These are phyloP conservation scores for Streblospio benedicti DNA, from an alignment of 1,140 invertebrate species.

Conservation along the genomic window DNA sequence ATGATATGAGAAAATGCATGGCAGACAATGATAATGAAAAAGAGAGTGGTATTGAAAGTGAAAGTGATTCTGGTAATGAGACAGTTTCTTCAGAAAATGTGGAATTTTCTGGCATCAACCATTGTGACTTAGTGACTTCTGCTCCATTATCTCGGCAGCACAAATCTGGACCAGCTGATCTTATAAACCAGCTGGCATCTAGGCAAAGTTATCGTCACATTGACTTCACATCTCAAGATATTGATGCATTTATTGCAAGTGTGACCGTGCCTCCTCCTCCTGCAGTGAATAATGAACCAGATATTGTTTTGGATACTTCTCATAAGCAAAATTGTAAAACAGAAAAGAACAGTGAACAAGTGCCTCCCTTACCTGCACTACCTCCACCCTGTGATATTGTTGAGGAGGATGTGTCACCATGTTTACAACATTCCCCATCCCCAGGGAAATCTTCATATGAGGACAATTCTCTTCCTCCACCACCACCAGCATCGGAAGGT, in stretches of 20 bases:
- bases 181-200: not conserved
- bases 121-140: not conserved
- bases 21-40: constrained; percentile 6
- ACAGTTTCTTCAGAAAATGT: constrained; percentile 20
- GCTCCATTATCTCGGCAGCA: too few relatives aligned
- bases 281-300: not conserved
- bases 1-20: too few relatives aligned
- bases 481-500: too few relatives aligned
- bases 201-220: not conserved
- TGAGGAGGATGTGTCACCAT: too few relatives aligned
- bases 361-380: too few relatives aligned
- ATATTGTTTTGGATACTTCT: not conserved
- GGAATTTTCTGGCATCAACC: constrained; percentile 5
- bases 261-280: constrained; percentile 67
- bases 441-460: too few relatives aligned
- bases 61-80: constrained; percentile 21
- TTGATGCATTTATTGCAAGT: constrained; percentile 74
- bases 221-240: constrained; percentile 24
- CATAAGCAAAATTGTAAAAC: too few relatives aligned
- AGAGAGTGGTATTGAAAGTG: constrained; percentile 15
- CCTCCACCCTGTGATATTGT: too few relatives aligned
- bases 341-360: too few relatives aligned
- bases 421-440: too few relatives aligned
- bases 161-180: too few relatives aligned
- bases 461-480: too few relatives aligned